Evolutionary conservation across 2,113 vertebrate species (phyloP).

Genomic region (Verasper variegatus): DNA sequence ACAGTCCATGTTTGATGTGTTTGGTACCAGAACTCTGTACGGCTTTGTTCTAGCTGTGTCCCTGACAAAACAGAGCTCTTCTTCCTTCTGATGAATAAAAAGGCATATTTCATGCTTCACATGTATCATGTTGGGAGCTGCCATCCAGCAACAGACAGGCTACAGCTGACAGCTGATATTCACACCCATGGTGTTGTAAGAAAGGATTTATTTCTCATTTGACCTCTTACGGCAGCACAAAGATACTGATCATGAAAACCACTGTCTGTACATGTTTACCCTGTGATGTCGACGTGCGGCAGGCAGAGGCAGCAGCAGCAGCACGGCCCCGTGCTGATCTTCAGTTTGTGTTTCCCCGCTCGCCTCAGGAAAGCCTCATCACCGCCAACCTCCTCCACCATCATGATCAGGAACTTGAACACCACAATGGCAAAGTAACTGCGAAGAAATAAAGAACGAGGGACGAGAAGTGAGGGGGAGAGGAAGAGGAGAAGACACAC

Average conservation of each 20-base stretch:
- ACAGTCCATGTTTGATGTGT: too few relatives aligned
- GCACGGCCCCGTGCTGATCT: slow-evolving; percentile 86
- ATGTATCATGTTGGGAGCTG: too few relatives aligned
- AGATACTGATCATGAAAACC: neutral
- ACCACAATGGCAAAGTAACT: slow-evolving; percentile 89
- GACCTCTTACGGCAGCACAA: too few relatives aligned
- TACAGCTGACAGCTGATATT: too few relatives aligned
- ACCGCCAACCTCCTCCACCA: slow-evolving; percentile 88
- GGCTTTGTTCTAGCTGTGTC: too few relatives aligned
- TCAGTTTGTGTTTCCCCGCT: slow-evolving; percentile 76
- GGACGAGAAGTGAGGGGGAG: neutral
- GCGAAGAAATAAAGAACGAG: neutral
- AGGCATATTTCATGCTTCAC: too few relatives aligned
- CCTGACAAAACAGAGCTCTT: too few relatives aligned
- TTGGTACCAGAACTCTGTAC: too few relatives aligned
- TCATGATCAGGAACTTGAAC: slow-evolving; percentile 89
- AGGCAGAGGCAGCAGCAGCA: slow-evolving; percentile 89
- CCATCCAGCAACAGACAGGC: too few relatives aligned
- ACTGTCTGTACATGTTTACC: slow-evolving; percentile 67
- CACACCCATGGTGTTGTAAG: too few relatives aligned
- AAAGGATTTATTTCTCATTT: too few relatives aligned
- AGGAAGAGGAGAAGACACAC: neutral
- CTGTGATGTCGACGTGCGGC: slow-evolving; percentile 81
- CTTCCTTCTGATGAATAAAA: too few relatives aligned
- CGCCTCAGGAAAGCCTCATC: slow-evolving; percentile 82